phyloP scores from a whole-genome alignment of 1,140 invertebrate species.

The Reticulitermes speratus region DNA sequence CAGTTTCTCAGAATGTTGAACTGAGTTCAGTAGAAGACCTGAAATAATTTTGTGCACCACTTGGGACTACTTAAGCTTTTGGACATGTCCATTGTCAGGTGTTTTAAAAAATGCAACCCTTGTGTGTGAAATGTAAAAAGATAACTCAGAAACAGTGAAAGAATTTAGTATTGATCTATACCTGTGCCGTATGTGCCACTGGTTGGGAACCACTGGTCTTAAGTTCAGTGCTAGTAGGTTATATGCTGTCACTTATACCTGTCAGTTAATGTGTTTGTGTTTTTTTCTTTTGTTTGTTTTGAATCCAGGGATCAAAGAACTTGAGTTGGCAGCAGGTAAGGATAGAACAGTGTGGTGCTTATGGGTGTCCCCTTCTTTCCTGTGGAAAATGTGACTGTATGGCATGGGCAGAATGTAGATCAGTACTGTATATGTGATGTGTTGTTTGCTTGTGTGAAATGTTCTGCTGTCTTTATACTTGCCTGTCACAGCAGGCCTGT shows the following conservation, averaged over 20 bases:
- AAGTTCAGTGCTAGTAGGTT: background rate
- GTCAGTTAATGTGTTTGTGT: background rate
- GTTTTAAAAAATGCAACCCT: too few species aligned
- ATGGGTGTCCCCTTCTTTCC: background rate
- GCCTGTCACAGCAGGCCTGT: background rate
- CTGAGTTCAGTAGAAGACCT: too few species aligned
- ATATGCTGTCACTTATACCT: background rate
- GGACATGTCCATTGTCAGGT: too few species aligned
- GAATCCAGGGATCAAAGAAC: slow-evolving; percentile 14
- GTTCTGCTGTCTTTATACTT: background rate
- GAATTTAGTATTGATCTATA: too few species aligned
- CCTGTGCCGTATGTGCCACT: background rate
- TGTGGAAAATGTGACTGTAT: background rate
- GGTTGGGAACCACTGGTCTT: background rate
- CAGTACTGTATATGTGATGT: background rate
- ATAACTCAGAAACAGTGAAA: too few species aligned
- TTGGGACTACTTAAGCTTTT: too few species aligned
- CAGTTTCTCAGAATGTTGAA: too few species aligned
- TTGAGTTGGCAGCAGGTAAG: slow-evolving; percentile 8
- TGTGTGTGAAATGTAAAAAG: too few species aligned
- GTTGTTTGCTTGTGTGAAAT: background rate
- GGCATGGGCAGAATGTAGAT: background rate
- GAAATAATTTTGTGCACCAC: too few species aligned
- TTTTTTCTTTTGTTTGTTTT: background rate
- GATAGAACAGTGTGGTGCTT: background rate